These are phyloP conservation scores for Lophura nycthemera DNA, from an alignment of 2,113 vertebrate species.

Conservation along the genomic window DNA sequence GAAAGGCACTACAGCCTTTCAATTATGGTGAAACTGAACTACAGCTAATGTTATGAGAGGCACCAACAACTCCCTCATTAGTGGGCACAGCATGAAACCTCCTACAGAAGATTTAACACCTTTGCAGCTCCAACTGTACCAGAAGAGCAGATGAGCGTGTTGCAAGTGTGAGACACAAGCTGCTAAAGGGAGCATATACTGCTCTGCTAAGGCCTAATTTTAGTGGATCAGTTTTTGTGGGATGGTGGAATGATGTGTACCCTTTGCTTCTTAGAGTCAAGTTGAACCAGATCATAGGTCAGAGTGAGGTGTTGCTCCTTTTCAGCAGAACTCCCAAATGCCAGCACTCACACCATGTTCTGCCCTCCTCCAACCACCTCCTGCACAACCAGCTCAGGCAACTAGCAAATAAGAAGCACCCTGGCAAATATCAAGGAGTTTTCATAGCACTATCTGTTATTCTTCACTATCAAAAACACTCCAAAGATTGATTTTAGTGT, in stretches of 20 bases:
- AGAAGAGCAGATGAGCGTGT: not conserved
- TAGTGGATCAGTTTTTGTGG: rapidly evolving
- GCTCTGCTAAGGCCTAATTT: not conserved
- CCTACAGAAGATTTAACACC: not conserved
- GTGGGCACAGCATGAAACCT: not conserved
- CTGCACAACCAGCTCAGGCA: not conserved
- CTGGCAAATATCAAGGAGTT: not conserved
- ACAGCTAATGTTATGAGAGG: conserved; percentile 39
- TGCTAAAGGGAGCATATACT: not conserved
- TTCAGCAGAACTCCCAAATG: rapidly evolving
- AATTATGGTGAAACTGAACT: not conserved
- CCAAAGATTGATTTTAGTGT: not conserved
- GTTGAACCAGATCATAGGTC: rapidly evolving
- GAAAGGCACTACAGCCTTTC: not conserved
- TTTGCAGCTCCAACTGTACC: not conserved
- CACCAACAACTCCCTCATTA: conserved; percentile 21
- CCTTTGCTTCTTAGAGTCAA: not conserved
- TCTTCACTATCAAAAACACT: not conserved
- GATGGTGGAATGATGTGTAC: rapidly evolving
- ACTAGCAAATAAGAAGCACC: not conserved
- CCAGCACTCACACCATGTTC: rapidly evolving
- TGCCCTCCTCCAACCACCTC: not conserved
- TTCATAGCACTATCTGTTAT: not conserved
- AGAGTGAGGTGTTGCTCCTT: not conserved
- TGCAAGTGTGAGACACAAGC: too few relatives aligned